phyloP scores from a whole-genome alignment of 2,888 invertebrate species.

The Dicroscelio sp. region DNA sequence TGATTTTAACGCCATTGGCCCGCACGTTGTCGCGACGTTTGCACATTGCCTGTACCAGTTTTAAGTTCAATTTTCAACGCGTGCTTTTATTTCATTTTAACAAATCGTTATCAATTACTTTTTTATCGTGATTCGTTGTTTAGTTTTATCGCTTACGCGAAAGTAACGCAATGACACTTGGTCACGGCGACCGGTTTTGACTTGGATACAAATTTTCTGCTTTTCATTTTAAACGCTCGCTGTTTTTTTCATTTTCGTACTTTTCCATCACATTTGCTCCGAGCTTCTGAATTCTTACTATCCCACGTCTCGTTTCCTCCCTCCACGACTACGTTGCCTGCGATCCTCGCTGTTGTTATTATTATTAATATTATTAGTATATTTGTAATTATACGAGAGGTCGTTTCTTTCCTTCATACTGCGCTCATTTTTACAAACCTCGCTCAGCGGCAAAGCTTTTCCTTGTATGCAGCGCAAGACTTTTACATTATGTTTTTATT shows the following conservation, averaged over 20 bases:
- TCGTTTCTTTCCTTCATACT: conserved; percentile 73
- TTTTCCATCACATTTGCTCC: conserved; percentile 51
- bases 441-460: conserved; percentile 70
- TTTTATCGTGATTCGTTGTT: no score
- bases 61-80: no score
- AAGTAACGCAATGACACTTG: no score
- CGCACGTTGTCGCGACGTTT: no score
- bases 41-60: no score
- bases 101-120: no score
- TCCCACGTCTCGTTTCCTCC: conserved; percentile 54
- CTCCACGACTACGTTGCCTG: conserved; percentile 35
- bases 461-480: conserved; percentile 70
- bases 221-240: conserved; percentile 68
- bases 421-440: conserved; percentile 76
- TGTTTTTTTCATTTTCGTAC: conserved; percentile 43
- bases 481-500: conserved; percentile 48
- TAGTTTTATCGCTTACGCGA: no score
- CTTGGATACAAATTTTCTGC: no score
- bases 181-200: no score
- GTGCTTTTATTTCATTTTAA: no score
- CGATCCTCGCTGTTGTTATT: conserved; percentile 78
- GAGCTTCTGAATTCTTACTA: no score
- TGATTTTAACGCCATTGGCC: no score
- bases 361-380: conserved; percentile 67
- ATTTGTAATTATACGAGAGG: conserved; percentile 68